phyloP scores from a whole-genome alignment of 1,140 invertebrate species.

The Ladona fulva region DNA sequence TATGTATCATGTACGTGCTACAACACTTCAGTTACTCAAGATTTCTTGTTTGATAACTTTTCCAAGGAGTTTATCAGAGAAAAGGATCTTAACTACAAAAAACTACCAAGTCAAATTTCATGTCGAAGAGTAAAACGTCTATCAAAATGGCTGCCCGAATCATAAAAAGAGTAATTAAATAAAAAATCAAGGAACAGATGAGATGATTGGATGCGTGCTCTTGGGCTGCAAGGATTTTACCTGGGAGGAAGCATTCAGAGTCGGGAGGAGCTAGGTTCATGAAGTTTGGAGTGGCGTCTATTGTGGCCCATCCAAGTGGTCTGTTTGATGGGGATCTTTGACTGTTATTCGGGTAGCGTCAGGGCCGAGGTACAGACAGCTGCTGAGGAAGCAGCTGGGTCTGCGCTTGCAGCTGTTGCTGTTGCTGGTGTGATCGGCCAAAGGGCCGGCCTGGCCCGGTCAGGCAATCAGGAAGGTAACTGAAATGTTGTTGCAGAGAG shows the following conservation, averaged over 20 bases:
- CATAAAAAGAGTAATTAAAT: background rate
- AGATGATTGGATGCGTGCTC: background rate
- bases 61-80: too few species aligned
- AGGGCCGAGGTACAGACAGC: conserved; percentile 10
- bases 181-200: background rate
- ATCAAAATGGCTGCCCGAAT: too few species aligned
- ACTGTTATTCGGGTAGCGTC: conserved; percentile 21
- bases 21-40: background rate
- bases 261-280: conserved; percentile 28
- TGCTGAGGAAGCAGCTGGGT: background rate
- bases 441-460: background rate
- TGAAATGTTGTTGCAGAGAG: conserved; percentile 22
- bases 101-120: too few species aligned
- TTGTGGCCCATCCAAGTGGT: conserved; percentile 29
- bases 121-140: too few species aligned
- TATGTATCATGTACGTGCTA: conserved; percentile 21
- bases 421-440: background rate
- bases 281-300: conserved; percentile 30
- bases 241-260: background rate
- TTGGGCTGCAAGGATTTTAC: background rate
- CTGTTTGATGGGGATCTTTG: conserved; percentile 25
- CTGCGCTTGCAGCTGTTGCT: conserved; percentile 6
- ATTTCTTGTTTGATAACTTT: too few species aligned
- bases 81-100: too few species aligned
- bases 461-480: conserved; percentile 17